A percentile compares a stretch with the other conserved stretches of the same genome.
These are phyloP conservation scores for Plutomurus gul DNA, from an alignment of 1,140 invertebrate genomes.

Conservation along the genomic window DNA sequence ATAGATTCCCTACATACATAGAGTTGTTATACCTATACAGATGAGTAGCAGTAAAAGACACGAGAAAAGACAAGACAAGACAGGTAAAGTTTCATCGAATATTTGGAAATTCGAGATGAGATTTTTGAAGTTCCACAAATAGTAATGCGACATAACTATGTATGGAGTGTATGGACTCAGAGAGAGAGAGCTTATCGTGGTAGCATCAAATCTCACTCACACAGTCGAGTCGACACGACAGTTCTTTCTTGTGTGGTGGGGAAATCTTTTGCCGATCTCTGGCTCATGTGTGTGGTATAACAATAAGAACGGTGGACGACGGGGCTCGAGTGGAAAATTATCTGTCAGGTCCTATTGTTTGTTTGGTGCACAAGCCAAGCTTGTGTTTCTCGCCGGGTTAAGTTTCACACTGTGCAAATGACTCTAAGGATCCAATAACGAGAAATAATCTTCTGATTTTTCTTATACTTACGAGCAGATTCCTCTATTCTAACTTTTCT, in stretches of 20 bases:
- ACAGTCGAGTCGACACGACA: neutral
- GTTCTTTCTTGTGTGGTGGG: conserved; percentile 4
- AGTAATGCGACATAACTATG: neutral
- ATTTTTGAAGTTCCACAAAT: neutral
- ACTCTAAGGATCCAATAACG: conserved; percentile 24
- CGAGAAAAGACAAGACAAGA: neutral
- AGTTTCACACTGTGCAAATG: conserved; percentile 28
- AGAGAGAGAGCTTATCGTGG: neutral
- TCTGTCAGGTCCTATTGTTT: conserved; percentile 19
- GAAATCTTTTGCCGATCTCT: neutral
- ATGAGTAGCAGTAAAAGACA: neutral
- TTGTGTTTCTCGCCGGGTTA: conserved; percentile 16
- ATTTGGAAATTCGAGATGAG: conserved; percentile 5
- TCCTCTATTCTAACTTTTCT: neutral
- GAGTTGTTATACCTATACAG: neutral
- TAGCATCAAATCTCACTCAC: conserved; percentile 26
- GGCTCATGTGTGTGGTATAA: neutral
- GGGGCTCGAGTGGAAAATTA: too few species aligned
- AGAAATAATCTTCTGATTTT: conserved; percentile 18
- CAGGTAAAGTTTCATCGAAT: too few species aligned
- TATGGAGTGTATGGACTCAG: neutral
- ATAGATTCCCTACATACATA: too few species aligned
- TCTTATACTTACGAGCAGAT: neutral
- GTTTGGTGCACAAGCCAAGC: neutral
- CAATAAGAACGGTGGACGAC: neutral